These are phyloP conservation scores for Drosophila busckii DNA, from an alignment of 1,140 invertebrate genomes.

Conservation along the genomic window DNA sequence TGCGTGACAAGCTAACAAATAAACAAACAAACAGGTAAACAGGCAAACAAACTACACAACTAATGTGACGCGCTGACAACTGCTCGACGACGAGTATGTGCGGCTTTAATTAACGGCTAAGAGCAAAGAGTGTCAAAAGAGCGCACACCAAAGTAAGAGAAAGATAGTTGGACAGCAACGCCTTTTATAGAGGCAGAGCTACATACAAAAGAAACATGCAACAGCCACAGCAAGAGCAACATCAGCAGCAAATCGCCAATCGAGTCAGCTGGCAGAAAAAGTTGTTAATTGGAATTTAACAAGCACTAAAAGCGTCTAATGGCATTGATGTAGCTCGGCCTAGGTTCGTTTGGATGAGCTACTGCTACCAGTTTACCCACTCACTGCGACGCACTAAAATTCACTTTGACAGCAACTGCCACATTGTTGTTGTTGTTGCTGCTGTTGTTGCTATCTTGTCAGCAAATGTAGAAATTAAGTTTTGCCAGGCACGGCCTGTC, in stretches of 20 bases:
- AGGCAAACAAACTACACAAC: slow-evolving; percentile 52
- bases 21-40: slow-evolving; percentile 10
- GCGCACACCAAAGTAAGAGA: background rate
- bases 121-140: slow-evolving; percentile 17
- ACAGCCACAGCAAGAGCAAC: slow-evolving; percentile 4
- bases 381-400: slow-evolving; percentile 21
- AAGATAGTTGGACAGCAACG: slow-evolving; percentile 6
- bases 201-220: slow-evolving; percentile 7
- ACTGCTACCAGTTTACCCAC: slow-evolving; percentile 64
- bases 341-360: background rate
- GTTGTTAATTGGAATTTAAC: slow-evolving; percentile 77
- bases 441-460: slow-evolving; percentile 44
- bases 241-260: slow-evolving; percentile 39
- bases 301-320: slow-evolving; percentile 76
- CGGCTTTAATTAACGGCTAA: slow-evolving; percentile 76
- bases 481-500: slow-evolving; percentile 44
- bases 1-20: slow-evolving; percentile 14
- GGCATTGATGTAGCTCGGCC: slow-evolving; percentile 37
- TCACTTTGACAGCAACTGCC: slow-evolving; percentile 14
- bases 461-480: slow-evolving; percentile 77
- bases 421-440: slow-evolving; percentile 4
- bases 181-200: slow-evolving; percentile 28
- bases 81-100: too few relatives aligned
- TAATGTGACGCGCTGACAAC: slow-evolving; percentile 51
- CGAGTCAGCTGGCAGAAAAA: slow-evolving; percentile 55